Evolutionary conservation across 2,113 vertebrate species (phyloP).

Genomic region (Epinephelus moara): DNA sequence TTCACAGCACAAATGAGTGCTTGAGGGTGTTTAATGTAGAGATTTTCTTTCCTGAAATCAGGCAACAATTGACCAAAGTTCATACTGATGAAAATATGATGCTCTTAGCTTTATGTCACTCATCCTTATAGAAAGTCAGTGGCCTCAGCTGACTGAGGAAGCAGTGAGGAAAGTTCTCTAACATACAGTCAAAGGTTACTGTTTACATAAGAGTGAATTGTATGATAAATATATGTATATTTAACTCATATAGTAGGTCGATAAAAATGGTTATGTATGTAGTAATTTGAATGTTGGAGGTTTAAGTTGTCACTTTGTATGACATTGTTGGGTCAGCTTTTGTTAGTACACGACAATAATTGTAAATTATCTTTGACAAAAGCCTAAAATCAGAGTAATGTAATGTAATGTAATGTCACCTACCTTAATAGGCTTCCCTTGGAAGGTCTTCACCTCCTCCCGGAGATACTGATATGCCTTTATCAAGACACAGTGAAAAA

Average conservation of each 20-base stretch:
- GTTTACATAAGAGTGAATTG: background rate
- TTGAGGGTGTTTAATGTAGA: background rate
- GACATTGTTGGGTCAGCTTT: background rate
- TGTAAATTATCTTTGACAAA: background rate
- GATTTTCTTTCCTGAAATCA: background rate
- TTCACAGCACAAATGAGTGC: background rate
- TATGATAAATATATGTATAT: background rate
- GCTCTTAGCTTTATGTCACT: background rate
- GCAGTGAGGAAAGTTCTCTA: too few relatives aligned
- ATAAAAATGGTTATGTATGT: background rate
- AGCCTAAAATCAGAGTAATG: background rate
- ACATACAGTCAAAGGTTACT: background rate
- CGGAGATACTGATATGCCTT: constrained; percentile 98
- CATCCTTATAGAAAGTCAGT: too few relatives aligned
- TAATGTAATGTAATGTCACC: background rate
- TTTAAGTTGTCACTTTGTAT: too few relatives aligned
- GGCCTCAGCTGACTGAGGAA: too few relatives aligned
- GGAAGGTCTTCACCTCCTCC: constrained; percentile 99
- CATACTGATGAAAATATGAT: background rate
- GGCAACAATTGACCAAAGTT: background rate
- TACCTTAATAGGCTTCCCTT: constrained; percentile 91
- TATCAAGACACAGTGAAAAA: constrained; percentile 6
- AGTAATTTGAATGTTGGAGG: background rate
- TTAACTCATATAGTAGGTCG: background rate
- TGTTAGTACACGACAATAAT: background rate